phyloP scores from a whole-genome alignment of 2,888 invertebrate species.

The Eupeodes latifasciatus region DNA sequence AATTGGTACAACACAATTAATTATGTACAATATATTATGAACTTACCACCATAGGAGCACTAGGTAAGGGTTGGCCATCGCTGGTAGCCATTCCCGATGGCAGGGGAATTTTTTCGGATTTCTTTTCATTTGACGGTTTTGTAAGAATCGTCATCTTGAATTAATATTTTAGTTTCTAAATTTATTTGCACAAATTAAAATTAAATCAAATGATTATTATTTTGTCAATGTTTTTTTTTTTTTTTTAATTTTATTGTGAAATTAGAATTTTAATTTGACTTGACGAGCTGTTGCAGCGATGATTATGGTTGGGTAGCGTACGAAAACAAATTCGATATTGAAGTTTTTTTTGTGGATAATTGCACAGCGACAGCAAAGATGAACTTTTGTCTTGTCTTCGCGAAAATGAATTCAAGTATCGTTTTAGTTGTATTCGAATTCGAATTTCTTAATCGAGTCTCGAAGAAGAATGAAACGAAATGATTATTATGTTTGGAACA shows the following conservation, averaged over 20 bases:
- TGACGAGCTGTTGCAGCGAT: conserved; percentile 10
- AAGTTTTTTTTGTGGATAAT: conserved; percentile 29
- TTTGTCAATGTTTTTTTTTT: not conserved
- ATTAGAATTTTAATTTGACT: conserved; percentile 1
- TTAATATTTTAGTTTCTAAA: too few relatives aligned
- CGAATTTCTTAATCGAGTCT: not conserved
- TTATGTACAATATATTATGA: not conserved
- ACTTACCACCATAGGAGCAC: conserved; percentile 73
- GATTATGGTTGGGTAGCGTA: not conserved
- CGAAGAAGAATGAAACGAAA: not conserved
- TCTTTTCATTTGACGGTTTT: conserved; percentile 90
- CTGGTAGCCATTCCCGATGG: conserved; percentile 86
- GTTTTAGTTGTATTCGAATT: not conserved
- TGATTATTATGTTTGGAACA: not conserved
- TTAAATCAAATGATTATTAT: not conserved
- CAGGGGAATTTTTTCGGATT: conserved; percentile 87
- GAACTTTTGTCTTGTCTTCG: conserved; percentile 37
- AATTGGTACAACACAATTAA: not conserved
- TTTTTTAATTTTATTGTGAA: not conserved
- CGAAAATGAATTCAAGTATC: conserved; percentile 57
- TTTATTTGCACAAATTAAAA: conserved; percentile 22
- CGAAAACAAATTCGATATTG: conserved; percentile 69
- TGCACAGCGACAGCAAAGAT: conserved; percentile 36
- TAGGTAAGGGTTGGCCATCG: conserved; percentile 68
- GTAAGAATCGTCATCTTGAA: conserved; percentile 91